These are phyloP conservation scores for Channa maculata DNA, from an alignment of 2,113 vertebrate species.

Conservation along the genomic window DNA sequence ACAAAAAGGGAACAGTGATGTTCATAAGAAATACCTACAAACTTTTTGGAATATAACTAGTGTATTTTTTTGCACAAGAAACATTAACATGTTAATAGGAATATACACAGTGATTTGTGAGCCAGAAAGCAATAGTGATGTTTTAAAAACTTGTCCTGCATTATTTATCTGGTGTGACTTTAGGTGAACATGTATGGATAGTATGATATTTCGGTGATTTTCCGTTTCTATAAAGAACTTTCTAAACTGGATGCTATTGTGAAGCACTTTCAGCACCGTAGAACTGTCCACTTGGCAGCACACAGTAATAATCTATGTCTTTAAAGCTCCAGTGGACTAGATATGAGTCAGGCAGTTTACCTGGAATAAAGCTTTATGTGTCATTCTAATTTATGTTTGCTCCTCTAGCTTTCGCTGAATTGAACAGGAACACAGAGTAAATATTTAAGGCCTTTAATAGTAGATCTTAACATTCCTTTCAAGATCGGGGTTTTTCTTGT, in stretches of 20 bases:
- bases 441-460: too few relatives aligned
- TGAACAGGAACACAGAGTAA: not conserved
- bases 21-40: too few relatives aligned
- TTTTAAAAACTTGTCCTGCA: too few relatives aligned
- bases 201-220: not conserved
- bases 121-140: too few relatives aligned
- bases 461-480: not conserved
- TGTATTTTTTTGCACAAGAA: too few relatives aligned
- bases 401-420: not conserved
- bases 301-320: not conserved
- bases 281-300: not conserved
- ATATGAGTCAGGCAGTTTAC: not conserved
- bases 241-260: not conserved
- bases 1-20: too few relatives aligned
- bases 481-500: not conserved
- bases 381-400: not conserved
- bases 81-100: too few relatives aligned
- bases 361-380: not conserved
- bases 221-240: not conserved
- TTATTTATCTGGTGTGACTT: too few relatives aligned
- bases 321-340: too few relatives aligned
- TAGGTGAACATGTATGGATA: not conserved
- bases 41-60: too few relatives aligned
- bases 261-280: conserved; percentile 6
- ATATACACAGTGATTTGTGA: too few relatives aligned